phyloP scores from a whole-genome alignment of 2,797 vertebrate genomes.

The Phylloscopus collybita region DNA sequence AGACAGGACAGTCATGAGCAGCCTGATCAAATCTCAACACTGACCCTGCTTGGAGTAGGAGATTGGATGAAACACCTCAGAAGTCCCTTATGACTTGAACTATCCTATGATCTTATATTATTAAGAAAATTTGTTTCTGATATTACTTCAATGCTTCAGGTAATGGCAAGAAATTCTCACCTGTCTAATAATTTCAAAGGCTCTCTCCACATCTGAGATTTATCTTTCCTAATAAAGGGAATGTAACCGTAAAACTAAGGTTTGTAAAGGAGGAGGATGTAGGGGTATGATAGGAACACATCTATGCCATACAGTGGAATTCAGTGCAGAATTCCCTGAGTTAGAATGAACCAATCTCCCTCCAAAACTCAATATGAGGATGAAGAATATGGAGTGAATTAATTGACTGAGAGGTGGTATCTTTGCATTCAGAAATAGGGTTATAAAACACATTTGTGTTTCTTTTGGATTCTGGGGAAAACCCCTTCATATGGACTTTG shows the following conservation, averaged over 20 bases:
- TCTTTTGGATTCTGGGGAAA: neutral
- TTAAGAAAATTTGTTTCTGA: neutral
- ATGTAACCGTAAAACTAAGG: neutral
- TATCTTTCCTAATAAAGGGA: neutral
- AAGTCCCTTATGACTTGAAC: neutral
- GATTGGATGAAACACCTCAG: neutral
- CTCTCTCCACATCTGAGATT: neutral
- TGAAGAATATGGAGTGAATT: neutral
- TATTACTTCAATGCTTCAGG: neutral
- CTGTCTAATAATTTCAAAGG: neutral
- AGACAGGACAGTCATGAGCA: neutral
- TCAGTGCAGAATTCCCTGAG: neutral
- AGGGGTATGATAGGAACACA: neutral
- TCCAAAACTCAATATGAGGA: neutral
- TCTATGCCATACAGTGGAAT: accelerated
- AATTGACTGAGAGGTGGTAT: neutral
- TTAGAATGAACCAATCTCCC: neutral
- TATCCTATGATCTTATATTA: neutral
- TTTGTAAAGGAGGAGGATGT: neutral
- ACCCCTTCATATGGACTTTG: neutral
- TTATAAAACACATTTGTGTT: neutral
- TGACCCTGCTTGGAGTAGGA: neutral
- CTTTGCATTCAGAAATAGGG: neutral
- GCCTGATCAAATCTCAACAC: neutral
- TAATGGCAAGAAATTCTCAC: neutral